Percentiles rank a stretch among this genome's conserved stretches.
phyloP scores from a whole-genome alignment of 2,113 vertebrate genomes.

The Microcebus lehilahytsara region DNA sequence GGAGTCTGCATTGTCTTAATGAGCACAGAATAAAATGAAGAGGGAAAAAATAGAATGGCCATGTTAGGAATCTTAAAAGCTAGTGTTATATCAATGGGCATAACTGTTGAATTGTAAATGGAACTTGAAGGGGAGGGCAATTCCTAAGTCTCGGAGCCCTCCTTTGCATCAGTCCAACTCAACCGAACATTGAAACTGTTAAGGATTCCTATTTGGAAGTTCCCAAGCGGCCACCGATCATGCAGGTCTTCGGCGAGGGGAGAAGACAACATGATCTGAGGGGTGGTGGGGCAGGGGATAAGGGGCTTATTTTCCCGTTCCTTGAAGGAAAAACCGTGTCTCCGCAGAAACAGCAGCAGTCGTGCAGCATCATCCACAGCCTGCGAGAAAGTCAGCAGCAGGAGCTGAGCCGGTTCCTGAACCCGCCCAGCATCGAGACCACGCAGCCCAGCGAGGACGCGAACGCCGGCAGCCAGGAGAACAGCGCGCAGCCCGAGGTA shows the following conservation, averaged over 20 bases:
- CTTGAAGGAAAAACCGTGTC: background rate
- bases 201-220: conserved; percentile 8
- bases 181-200: background rate
- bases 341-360: conserved; percentile 97
- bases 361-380: conserved; percentile 97
- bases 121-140: too few relatives aligned
- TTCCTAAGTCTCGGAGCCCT: background rate
- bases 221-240: background rate
- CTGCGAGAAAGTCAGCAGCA: conserved; percentile 97
- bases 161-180: background rate
- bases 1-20: background rate
- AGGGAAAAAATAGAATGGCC: background rate
- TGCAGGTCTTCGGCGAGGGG: background rate
- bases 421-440: conserved; percentile 98
- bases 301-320: background rate
- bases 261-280: background rate
- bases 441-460: conserved; percentile 95
- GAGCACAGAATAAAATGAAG: background rate
- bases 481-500: conserved; percentile 94
- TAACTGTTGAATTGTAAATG: background rate
- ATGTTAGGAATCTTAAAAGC: background rate
- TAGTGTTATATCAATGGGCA: background rate
- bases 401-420: conserved; percentile 94
- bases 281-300: background rate
- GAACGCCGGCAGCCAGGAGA: conserved; percentile 91